A percentile compares a stretch with the other conserved stretches of the same genome.
phyloP scores from a whole-genome alignment of 2,888 invertebrate species.

The Drosophila hamatofila region DNA sequence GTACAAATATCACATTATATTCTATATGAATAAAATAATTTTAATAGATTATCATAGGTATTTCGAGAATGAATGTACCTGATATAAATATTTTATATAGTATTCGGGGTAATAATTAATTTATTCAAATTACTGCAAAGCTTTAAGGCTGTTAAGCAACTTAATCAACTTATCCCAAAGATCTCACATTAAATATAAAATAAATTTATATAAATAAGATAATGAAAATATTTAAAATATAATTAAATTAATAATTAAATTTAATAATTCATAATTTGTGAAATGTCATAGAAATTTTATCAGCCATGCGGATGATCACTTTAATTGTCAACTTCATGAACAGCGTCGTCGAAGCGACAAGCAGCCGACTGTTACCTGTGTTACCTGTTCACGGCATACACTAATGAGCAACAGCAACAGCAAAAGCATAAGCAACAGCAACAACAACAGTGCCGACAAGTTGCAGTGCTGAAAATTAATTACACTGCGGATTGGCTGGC shows the following conservation, averaged over 20 bases:
- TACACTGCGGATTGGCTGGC: conserved; percentile 60
- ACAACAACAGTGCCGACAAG: conserved; percentile 52
- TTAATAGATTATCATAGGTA: neutral
- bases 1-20: neutral
- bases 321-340: conserved; percentile 42
- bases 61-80: too few species aligned
- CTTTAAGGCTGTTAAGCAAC: neutral
- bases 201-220: neutral
- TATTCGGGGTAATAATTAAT: neutral
- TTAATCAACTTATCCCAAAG: neutral
- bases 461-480: conserved; percentile 72
- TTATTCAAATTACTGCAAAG: neutral
- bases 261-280: neutral
- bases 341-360: neutral
- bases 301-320: conserved; percentile 28
- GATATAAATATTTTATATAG: too few species aligned
- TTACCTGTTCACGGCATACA: conserved; percentile 53
- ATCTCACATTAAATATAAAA: neutral
- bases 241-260: neutral
- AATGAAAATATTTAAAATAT: neutral
- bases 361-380: conserved; percentile 38
- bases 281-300: neutral
- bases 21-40: neutral
- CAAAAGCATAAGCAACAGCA: conserved; percentile 42
- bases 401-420: conserved; percentile 60